Conservation (phyloP, 2,797 vertebrate genomes). For the Serranus cabrilla region DNA sequence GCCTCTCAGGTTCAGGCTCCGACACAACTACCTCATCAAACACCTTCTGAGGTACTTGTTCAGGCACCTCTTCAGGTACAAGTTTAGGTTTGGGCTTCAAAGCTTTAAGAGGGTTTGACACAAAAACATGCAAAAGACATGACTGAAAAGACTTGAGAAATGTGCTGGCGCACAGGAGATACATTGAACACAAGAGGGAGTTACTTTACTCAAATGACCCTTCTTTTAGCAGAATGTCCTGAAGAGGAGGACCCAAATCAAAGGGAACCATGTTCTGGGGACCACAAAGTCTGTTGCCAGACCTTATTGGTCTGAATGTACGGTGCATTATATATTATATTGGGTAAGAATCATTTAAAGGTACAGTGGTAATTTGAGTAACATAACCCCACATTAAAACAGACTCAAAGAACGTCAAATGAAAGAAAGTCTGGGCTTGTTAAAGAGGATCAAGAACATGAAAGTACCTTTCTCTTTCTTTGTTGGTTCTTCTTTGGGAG, state of each 20-base stretch:
- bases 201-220: neutral
- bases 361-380: neutral
- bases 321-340: neutral
- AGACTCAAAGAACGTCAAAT: conserved; percentile 18
- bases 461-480: conserved; percentile 87
- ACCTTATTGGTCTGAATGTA: neutral
- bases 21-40: conserved; percentile 38
- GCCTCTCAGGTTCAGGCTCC: conserved; percentile 37
- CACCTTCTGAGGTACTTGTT: conserved; percentile 43
- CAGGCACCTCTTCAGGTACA: conserved; percentile 48
- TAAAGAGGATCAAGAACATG: conserved; percentile 23
- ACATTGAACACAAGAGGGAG: neutral
- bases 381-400: neutral
- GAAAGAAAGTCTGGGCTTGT: neutral
- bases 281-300: neutral
- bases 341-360: neutral
- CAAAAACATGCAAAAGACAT: conserved; percentile 71
- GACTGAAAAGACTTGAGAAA: conserved; percentile 42
- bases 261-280: neutral
- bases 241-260: too few species aligned
- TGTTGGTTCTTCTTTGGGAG: conserved; percentile 82
- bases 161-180: conserved; percentile 62
- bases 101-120: conserved; percentile 81
- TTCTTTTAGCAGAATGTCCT: neutral
- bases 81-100: conserved; percentile 66